Base-by-base conservation (phyloP, 2,888 invertebrate genomes). In the Hybos culiciformis region DNA sequence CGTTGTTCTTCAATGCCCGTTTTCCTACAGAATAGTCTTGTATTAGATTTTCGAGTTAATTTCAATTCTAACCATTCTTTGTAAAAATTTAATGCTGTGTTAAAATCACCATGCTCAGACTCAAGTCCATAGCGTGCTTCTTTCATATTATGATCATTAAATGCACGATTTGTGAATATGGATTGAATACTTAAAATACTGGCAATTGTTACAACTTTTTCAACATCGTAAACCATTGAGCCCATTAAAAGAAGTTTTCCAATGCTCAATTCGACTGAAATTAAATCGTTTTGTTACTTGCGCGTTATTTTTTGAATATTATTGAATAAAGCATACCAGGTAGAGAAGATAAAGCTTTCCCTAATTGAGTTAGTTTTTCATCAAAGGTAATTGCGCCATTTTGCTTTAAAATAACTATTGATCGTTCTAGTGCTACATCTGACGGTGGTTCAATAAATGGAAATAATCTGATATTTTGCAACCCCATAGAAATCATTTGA, bases 171-270 rank as follows among this genome's bases (percentile, higher is more conserved):
- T 0, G 93, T 93, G 58, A 91, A 85, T 1, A 96, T 92, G 48
- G 82, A 86, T 58, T 96, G 88, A 3, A 98, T 86, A 50, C 93
- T 94, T 46, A 99, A 69, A 2, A 87, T 84, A 1, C 96, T 90
- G 0, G 96, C 86, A 20, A 96, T 63, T 0, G 91, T 88, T 7
- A 98, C 68, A 12, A 93, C 81, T 0, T 93, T 83, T 56, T 91
- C 85, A 0, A 88, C 76, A 54, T 92, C 85, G 48, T 87, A 77
- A 47, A 93, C 91, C 7, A 92, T 77, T 2, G 86, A 84, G 1
- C 92, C 93, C 70, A 91, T 76, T 18, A 96, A 83, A 29, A 97
- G 70, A 75, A 98, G 93, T 70, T 98, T 98, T 2, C 96, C 96
- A 42, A 98, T 77, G 0, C 83, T 77, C 42, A 98, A 83, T 59